phyloP scores from a whole-genome alignment of 2,113 vertebrate species.

The Oryzias curvinotus region DNA sequence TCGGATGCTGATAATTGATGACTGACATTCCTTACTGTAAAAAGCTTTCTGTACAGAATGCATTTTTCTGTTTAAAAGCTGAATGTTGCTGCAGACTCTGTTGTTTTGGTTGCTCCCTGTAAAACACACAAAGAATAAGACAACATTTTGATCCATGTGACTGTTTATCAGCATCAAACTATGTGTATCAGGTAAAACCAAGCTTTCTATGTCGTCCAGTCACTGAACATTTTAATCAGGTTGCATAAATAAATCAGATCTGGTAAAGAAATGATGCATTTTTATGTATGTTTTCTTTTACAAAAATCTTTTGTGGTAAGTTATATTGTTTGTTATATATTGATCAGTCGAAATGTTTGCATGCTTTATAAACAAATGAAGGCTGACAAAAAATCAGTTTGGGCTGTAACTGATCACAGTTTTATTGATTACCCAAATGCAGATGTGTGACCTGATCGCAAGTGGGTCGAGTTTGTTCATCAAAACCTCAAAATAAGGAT shows the following conservation, averaged over 20 bases:
- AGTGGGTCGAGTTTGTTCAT: too few species aligned
- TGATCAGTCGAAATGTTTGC: conserved; percentile 27
- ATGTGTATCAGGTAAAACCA: neutral
- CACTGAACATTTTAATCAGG: conserved; percentile 6
- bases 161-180: too few species aligned
- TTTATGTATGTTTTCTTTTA: neutral
- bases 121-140: neutral
- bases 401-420: neutral
- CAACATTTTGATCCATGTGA: neutral
- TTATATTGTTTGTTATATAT: too few species aligned
- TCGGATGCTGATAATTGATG: conserved; percentile 13
- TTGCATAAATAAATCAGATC: conserved; percentile 2
- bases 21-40: conserved; percentile 39
- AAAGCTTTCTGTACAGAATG: conserved; percentile 24
- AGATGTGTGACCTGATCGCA: too few species aligned
- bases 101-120: conserved; percentile 14
- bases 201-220: neutral
- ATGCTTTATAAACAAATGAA: conserved; percentile 47
- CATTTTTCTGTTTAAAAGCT: conserved; percentile 5
- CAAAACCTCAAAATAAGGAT: too few species aligned
- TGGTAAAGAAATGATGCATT: conserved; percentile 5
- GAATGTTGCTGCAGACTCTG: conserved; percentile 24
- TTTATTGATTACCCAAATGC: too few species aligned
- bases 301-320: too few species aligned
- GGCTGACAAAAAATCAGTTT: neutral